Evolutionary conservation across 2,888 invertebrate species (phyloP), one percentile per base, ranked within the genome.

Genomic region (Eupithecia centaureata): DNA sequence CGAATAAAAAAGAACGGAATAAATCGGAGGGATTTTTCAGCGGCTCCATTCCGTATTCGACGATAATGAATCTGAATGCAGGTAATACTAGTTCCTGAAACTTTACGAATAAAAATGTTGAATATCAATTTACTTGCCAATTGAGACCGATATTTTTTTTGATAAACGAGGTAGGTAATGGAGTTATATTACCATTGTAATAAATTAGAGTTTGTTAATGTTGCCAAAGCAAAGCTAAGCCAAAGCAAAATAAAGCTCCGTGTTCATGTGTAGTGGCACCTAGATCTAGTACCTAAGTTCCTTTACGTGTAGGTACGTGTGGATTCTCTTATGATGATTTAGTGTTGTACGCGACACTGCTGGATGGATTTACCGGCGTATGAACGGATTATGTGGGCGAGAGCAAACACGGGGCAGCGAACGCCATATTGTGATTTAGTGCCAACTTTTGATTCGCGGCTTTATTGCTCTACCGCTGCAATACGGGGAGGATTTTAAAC

Each of bases 241-340:
- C n/a, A n/a, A n/a, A n/a, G n/a, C n/a, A n/a, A n/a, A n/a, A 82
- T 83, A 83, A 80, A 47, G 80, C 83, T 82, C 81, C 79, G 73
- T 82, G 83, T 83, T 47, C 32, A 42, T 42, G 42, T 47, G n/a
- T 47, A 22, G 82, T 83, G 77, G 60, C 5, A 5, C 27, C 27
- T 52, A 27, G 52, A 52, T 15, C 22, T 22, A 30, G 57, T 22
- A 10, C 28, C 30, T 28, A 33, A 32, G 57, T 38, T 60, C 33
- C 56, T 62, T 62, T 62, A 68, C 51, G 38, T 80, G 81, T 84
- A 82, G 82, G 8, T 28, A 25, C 54, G 82, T 80, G 83, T 88
- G 89, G 91, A 90, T 92, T 92, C 92, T 90, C 92, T 92, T 92
- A 93, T 92, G 92, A 92, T 92, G 92, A 93, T 93, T 92, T 93